phyloP scores from a whole-genome alignment of 2,888 invertebrate species.

The Augiades crinisus region DNA sequence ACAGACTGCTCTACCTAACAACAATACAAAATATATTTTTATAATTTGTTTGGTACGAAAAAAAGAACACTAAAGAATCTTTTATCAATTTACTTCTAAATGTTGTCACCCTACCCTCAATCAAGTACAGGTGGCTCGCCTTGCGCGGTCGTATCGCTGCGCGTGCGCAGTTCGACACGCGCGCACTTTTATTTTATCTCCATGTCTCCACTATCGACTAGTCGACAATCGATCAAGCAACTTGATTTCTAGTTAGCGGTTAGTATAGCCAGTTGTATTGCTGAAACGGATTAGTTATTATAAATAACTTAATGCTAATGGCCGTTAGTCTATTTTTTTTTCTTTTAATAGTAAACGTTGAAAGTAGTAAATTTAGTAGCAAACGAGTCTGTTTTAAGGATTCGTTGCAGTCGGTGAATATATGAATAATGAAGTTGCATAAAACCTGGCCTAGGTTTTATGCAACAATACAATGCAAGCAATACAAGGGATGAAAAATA shows the following conservation, averaged over 20 bases:
- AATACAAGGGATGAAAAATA: too few relatives aligned
- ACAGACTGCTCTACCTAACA: too few relatives aligned
- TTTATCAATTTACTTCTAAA: neutral
- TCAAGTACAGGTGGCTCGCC: slow-evolving; percentile 64
- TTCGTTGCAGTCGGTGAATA: too few relatives aligned
- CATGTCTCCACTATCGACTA: slow-evolving; percentile 22
- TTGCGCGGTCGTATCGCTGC: slow-evolving; percentile 62
- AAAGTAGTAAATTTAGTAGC: too few relatives aligned
- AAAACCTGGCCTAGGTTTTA: too few relatives aligned
- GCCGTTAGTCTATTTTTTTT: neutral
- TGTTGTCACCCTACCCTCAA: slow-evolving; percentile 42
- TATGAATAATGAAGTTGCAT: too few relatives aligned
- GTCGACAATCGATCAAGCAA: slow-evolving; percentile 33
- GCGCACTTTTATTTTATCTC: slow-evolving; percentile 29
- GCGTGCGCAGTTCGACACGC: slow-evolving; percentile 39
- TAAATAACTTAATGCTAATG: too few relatives aligned
- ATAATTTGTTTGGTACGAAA: neutral
- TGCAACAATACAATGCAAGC: too few relatives aligned
- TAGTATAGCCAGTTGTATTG: neutral
- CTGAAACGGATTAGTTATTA: neutral
- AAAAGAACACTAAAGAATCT: neutral
- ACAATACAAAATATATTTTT: too few relatives aligned
- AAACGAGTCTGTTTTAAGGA: too few relatives aligned
- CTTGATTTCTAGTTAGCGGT: slow-evolving; percentile 31
- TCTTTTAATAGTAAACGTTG: too few relatives aligned